Evolutionary conservation across 1,140 invertebrate species (phyloP), one percentile per base, ranked within the genome.

Genomic region (Dinoponera quadriceps): DNA sequence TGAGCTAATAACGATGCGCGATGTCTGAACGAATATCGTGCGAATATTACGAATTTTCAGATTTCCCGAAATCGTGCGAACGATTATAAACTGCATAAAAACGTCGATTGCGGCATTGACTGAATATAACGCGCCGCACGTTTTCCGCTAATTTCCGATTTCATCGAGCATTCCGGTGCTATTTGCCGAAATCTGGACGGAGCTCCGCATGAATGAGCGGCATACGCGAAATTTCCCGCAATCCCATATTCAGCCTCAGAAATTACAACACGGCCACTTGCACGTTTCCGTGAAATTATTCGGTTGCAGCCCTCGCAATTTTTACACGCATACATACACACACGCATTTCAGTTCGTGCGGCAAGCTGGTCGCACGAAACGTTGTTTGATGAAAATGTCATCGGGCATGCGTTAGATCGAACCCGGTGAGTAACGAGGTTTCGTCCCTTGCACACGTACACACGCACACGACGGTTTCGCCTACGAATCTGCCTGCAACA

Each of bases 231-330:
- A 73, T 48, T 73, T 59, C 25, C 22, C 22, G 29, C 44, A 68
- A 27, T 69, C 66, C 9, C 48, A 51, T 18, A 25, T 51, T 51
- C 22, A 51, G 20, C 13, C 66, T 51, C 25, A 69, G 48, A 69
- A 65, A 69, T 69, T 29, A 27, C n/a, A 51, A 18, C 25, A 54
- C n/a, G n/a, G 13, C 33, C 62, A 38, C 16, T 27, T 51, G 25
- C 25, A 29, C 16, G 18, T 29, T 69, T 69, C 18, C 3, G 9
- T 20, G 13, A 44, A 69, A n/a, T 69, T 69, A 51, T 69, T 51
- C 16, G 18, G 11, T n/a, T 38, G 3, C 0, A 1, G 25, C 18
- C 27, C 44, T 49, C 44, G 27, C 14, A n/a, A 18, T 27, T 69
- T 11, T 11, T 27, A 69, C 22, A 5, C 29, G 29, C 20, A 18